A percentile compares a stretch with the other conserved stretches of the same genome.
phyloP scores from a whole-genome alignment of 2,888 invertebrate genomes.

The Eubasilissa splendida region DNA sequence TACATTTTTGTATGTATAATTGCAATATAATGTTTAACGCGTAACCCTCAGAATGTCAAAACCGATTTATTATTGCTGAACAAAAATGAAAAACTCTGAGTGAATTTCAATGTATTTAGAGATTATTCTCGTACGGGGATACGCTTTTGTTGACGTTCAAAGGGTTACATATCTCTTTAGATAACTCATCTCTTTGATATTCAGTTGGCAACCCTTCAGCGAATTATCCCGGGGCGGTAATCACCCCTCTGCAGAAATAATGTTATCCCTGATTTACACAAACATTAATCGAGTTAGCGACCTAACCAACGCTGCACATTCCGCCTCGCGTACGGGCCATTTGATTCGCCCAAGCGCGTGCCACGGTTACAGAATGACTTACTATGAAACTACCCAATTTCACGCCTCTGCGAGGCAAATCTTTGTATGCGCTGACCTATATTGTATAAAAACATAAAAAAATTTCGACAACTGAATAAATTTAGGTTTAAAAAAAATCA shows the following conservation, averaged over 20 bases:
- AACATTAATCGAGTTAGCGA: slow-evolving; percentile 50
- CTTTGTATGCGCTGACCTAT: not conserved
- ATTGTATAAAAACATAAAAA: not conserved
- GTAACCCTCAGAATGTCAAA: no score
- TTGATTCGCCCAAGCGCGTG: slow-evolving; percentile 1
- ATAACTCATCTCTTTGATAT: slow-evolving; percentile 3
- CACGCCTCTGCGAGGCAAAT: not conserved
- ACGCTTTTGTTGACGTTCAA: no score
- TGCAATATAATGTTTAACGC: no score
- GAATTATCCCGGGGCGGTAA: slow-evolving; percentile 12
- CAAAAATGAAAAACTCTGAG: no score
- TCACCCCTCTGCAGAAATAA: slow-evolving; percentile 35
- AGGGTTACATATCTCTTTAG: no score
- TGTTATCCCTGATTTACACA: slow-evolving; percentile 51
- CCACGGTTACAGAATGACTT: slow-evolving; percentile 1
- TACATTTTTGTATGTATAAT: no score
- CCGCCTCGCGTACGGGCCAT: not conserved
- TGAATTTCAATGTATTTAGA: no score
- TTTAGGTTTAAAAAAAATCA: no score
- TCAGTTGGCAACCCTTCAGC: not conserved
- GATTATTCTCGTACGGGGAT: no score
- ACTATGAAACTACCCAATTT: not conserved
- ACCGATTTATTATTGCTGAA: no score
- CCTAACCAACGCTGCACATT: not conserved
- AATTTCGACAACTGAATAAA: no score